Percentiles rank a stretch among this genome's conserved stretches.
phyloP scores from a whole-genome alignment of 2,888 invertebrate species.

The Brachyopa scutellaris region DNA sequence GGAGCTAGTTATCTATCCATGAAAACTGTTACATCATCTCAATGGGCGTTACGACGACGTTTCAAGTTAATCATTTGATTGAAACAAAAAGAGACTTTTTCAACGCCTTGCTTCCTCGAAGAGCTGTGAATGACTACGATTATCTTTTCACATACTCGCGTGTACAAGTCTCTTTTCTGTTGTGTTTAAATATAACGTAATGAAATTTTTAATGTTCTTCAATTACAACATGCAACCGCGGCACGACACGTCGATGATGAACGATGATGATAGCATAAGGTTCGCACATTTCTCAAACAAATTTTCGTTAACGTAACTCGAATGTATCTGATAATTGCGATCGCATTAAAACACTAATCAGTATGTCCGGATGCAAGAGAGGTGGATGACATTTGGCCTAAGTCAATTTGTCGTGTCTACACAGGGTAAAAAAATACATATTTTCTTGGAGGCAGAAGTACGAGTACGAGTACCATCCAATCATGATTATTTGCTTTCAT shows the following conservation, averaged over 20 bases:
- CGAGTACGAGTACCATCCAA: conserved; percentile 15
- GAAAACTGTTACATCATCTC: no score
- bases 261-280: conserved; percentile 9
- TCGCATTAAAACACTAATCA: conserved; percentile 43
- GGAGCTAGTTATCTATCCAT: no score
- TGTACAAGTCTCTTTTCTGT: no score
- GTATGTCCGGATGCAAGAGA: conserved; percentile 50
- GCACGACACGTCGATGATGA: neutral
- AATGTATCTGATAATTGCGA: conserved; percentile 45
- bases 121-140: no score
- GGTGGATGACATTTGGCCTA: conserved; percentile 68
- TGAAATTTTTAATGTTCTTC: conserved; percentile 25
- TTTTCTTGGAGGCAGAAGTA: no score
- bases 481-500: conserved; percentile 57
- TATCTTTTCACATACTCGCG: no score
- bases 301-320: conserved; percentile 28
- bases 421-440: no score
- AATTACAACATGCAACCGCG: conserved; percentile 4
- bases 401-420: conserved; percentile 8
- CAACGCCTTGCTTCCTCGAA: no score
- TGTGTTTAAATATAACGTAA: neutral
- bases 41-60: no score
- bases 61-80: no score
- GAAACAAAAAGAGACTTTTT: no score
- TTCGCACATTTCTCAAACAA: neutral